phyloP scores from a whole-genome alignment of 2,888 invertebrate species.

The Drosophila pseudotakahashii region DNA sequence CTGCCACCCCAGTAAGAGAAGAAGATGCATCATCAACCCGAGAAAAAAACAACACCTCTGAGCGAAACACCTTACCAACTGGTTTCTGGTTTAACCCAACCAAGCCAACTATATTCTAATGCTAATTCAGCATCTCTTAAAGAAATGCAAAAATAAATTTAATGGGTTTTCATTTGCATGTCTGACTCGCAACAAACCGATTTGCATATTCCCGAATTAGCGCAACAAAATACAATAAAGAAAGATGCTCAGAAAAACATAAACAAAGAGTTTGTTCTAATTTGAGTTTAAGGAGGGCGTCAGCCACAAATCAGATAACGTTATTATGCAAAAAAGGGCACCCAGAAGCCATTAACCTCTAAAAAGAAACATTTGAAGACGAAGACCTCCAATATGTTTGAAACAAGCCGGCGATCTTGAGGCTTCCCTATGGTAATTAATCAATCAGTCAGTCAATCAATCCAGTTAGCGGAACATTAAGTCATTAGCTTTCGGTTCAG shows the following conservation, averaged over 20 bases:
- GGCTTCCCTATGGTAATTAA: conserved; percentile 12
- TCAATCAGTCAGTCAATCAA: conserved; percentile 26
- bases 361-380: conserved; percentile 3
- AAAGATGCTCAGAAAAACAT: conserved; percentile 18
- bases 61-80: conserved; percentile 22
- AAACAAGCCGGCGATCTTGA: conserved; percentile 30
- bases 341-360: conserved; percentile 24
- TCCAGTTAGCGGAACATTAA: conserved; percentile 42
- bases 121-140: conserved; percentile 54
- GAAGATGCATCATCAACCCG: conserved; percentile 23
- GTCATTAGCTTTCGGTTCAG: conserved; percentile 22
- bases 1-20: conserved; percentile 42
- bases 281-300: conserved; percentile 6
- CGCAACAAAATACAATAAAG: conserved; percentile 29
- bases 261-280: conserved; percentile 8
- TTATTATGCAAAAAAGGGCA: conserved; percentile 21
- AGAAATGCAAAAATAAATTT: conserved; percentile 45
- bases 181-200: conserved; percentile 16
- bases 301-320: not conserved
- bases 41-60: conserved; percentile 2
- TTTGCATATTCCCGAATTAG: conserved; percentile 41
- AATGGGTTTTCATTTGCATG: conserved; percentile 58
- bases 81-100: conserved; percentile 59
- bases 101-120: conserved; percentile 60
- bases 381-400: not conserved